Percentiles rank a stretch among this genome's conserved stretches.
Evolutionary conservation across 2,888 invertebrate genomes (phyloP).

Genomic region (Choreutis nemorana): DNA sequence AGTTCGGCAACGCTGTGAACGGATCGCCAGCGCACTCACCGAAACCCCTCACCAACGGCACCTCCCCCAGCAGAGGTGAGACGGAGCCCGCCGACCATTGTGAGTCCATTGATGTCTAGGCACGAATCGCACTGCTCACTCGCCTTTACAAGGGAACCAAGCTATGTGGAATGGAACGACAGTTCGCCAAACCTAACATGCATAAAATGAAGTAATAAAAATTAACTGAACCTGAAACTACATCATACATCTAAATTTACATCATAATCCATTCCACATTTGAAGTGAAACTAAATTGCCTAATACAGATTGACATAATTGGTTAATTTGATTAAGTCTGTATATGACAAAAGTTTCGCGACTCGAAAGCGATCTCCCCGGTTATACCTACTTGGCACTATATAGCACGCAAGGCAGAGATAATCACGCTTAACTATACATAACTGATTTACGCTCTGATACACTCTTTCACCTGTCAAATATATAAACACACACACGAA

Average conservation of each 20-base stretch:
- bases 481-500: constrained; percentile 6
- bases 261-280: constrained; percentile 26
- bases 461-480: constrained; percentile 16
- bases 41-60: constrained; percentile 45
- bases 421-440: no score
- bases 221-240: no score
- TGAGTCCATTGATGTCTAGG: constrained; percentile 52
- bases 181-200: no score
- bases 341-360: no score
- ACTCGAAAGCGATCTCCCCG: constrained; percentile 9
- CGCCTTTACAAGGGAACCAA: constrained; percentile 4
- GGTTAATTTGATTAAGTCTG: no score
- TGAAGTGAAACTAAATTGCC: no score
- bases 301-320: no score
- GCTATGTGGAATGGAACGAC: constrained; percentile 12
- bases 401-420: no score
- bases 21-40: constrained; percentile 32
- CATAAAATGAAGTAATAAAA: no score
- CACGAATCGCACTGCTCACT: constrained; percentile 38
- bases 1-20: constrained; percentile 57
- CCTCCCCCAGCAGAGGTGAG: constrained; percentile 65
- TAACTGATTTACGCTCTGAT: constrained; percentile 18
- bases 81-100: constrained; percentile 49
- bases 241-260: no score
- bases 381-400: constrained; percentile 6